phyloP scores from a whole-genome alignment of 2,888 invertebrate genomes.

The Marronus borbonicus region DNA sequence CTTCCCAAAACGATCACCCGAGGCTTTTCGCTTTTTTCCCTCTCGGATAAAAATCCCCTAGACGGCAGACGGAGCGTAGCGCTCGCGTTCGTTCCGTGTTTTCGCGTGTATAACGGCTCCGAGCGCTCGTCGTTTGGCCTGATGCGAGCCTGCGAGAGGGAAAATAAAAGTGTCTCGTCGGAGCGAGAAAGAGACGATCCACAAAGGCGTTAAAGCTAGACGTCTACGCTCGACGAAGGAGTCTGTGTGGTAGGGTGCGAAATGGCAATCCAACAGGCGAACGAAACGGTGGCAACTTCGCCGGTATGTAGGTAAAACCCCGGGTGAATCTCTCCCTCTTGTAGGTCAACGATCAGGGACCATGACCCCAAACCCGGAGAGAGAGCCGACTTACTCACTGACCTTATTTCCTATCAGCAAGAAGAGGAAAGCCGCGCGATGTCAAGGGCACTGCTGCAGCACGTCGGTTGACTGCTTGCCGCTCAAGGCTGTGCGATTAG shows the following conservation, averaged over 20 bases:
- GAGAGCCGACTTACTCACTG: conserved; percentile 63
- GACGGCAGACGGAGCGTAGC: conserved; percentile 46
- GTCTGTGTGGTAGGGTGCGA: conserved; percentile 57
- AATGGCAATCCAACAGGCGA: conserved; percentile 64
- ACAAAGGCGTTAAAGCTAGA: conserved; percentile 44
- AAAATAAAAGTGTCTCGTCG: conserved; percentile 34
- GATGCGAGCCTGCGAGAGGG: background rate
- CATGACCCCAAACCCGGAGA: conserved; percentile 65
- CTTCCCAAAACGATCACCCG: conserved; percentile 53
- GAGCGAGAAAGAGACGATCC: conserved; percentile 28
- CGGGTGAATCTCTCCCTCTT: conserved; percentile 57
- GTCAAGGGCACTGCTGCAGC: conserved; percentile 56
- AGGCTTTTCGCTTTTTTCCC: conserved; percentile 51
- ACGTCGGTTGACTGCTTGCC: conserved; percentile 43
- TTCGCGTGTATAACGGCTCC: conserved; percentile 30
- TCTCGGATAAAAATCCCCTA: conserved; percentile 51
- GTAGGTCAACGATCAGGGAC: conserved; percentile 68
- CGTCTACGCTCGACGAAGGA: conserved; percentile 34
- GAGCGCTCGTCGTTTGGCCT: background rate
- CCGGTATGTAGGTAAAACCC: conserved; percentile 35
- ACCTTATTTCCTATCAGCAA: conserved; percentile 60
- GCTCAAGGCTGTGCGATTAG: conserved; percentile 5
- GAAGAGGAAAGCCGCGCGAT: conserved; percentile 53
- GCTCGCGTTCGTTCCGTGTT: conserved; percentile 25
- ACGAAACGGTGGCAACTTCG: conserved; percentile 43